Conservation (phyloP, 2,888 invertebrate genomes). For the Seira sanloemensis region DNA sequence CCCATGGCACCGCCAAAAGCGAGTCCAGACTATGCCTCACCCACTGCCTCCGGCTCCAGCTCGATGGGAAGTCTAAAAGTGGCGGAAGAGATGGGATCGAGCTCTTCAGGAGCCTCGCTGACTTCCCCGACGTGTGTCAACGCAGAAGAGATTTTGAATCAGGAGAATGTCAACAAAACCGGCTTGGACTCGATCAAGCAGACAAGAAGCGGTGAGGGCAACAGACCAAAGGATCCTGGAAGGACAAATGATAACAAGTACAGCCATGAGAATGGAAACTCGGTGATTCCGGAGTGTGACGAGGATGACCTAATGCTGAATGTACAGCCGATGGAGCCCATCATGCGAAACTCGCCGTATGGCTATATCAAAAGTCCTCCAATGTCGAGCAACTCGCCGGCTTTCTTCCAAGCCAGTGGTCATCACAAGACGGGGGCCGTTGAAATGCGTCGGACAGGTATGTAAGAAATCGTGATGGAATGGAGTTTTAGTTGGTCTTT, state of each 20-base stretch:
- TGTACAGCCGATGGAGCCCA: conserved; percentile 94
- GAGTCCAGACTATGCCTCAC: conserved; percentile 53
- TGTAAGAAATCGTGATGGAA: not conserved
- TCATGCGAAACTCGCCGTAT: conserved; percentile 70
- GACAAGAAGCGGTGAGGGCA: not conserved
- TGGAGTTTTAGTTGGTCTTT: not conserved
- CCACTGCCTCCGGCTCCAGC: conserved; percentile 57
- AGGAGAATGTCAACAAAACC: not conserved
- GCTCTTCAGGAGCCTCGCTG: conserved; percentile 44
- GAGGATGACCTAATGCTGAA: conserved; percentile 84
- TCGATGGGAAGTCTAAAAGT: conserved; percentile 65
- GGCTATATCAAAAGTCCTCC: conserved; percentile 72
- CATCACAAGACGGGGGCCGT: conserved; percentile 34
- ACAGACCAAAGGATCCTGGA: not conserved
- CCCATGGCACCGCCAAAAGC: conserved; percentile 25
- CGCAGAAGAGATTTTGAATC: conserved; percentile 26
- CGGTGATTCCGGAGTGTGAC: conserved; percentile 70
- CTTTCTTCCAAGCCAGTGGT: conserved; percentile 17
- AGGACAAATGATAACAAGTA: conserved; percentile 20
- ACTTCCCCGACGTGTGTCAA: conserved; percentile 42
- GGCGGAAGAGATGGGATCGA: conserved; percentile 54
- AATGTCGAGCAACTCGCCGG: not conserved
- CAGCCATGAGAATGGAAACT: conserved; percentile 58
- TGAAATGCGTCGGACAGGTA: conserved; percentile 72
- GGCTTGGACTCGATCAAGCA: not conserved